Conservation (phyloP, 1,140 invertebrate species). For the Metaphire vulgaris region DNA sequence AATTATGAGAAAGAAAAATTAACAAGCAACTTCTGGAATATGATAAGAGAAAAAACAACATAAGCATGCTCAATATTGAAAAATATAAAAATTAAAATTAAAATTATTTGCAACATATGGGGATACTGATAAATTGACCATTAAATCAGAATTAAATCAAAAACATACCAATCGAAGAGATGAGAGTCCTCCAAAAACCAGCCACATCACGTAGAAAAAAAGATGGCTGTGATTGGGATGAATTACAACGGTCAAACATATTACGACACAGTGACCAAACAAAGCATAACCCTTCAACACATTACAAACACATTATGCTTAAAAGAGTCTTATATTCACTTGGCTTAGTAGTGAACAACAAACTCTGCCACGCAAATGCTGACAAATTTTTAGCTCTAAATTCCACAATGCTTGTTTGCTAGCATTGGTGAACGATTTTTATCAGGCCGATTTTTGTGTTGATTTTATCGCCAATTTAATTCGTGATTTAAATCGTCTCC, state of each 20-base stretch:
- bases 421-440: too few species aligned
- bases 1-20: neutral
- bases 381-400: too few species aligned
- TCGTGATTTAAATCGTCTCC: too few species aligned
- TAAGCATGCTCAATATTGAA: neutral
- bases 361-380: too few species aligned
- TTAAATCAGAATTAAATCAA: neutral
- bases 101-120: neutral
- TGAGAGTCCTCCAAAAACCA: constrained; percentile 47
- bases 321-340: too few species aligned
- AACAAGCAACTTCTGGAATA: neutral
- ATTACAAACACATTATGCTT: too few species aligned
- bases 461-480: too few species aligned
- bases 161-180: constrained; percentile 47
- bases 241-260: constrained; percentile 49
- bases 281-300: constrained; percentile 51
- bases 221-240: constrained; percentile 51
- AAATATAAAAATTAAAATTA: neutral
- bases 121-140: constrained; percentile 11
- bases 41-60: neutral
- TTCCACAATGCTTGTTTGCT: too few species aligned
- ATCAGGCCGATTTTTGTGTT: too few species aligned
- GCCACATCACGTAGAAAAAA: constrained; percentile 52
- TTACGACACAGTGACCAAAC: constrained; percentile 50
- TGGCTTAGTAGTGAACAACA: too few species aligned